These are phyloP conservation scores for Bostrychus sinensis DNA, from an alignment of 2,113 vertebrate genomes.

Conservation along the genomic window DNA sequence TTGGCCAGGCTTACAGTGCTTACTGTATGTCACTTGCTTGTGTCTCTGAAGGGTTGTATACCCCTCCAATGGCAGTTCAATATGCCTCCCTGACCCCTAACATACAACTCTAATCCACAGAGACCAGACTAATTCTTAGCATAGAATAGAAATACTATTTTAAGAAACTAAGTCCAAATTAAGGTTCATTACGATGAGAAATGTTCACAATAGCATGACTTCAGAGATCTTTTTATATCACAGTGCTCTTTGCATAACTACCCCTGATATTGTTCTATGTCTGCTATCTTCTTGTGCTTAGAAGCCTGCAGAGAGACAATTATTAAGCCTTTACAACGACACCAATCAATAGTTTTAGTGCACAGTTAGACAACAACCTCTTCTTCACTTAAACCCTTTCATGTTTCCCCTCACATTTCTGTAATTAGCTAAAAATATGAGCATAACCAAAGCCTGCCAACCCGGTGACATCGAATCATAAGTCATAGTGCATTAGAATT, in stretches of 20 bases:
- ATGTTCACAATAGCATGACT: conserved; percentile 12
- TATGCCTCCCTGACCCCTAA: no score
- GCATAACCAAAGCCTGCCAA: conserved; percentile 14
- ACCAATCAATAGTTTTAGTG: conserved; percentile 55
- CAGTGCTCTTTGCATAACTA: neutral
- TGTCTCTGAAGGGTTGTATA: no score
- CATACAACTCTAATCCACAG: conserved; percentile 2
- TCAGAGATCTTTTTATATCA: neutral
- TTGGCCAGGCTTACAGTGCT: no score
- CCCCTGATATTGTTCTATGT: neutral
- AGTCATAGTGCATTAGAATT: conserved; percentile 39
- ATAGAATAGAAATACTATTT: conserved; percentile 8
- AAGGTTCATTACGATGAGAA: conserved; percentile 7
- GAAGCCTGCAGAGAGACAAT: conserved; percentile 53
- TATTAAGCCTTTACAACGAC: conserved; percentile 53
- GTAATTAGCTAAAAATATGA: conserved; percentile 41
- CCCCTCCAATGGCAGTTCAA: no score
- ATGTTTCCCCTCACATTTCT: conserved; percentile 28
- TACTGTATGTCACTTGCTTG: no score
- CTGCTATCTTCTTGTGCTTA: conserved; percentile 6
- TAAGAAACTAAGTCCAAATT: conserved; percentile 7
- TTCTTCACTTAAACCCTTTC: conserved; percentile 10
- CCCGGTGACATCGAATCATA: conserved; percentile 17
- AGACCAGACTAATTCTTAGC: neutral
- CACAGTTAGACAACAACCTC: conserved; percentile 35